Evolutionary conservation across 2,113 vertebrate species (phyloP).

Genomic region (Atlantisia rogersi): DNA sequence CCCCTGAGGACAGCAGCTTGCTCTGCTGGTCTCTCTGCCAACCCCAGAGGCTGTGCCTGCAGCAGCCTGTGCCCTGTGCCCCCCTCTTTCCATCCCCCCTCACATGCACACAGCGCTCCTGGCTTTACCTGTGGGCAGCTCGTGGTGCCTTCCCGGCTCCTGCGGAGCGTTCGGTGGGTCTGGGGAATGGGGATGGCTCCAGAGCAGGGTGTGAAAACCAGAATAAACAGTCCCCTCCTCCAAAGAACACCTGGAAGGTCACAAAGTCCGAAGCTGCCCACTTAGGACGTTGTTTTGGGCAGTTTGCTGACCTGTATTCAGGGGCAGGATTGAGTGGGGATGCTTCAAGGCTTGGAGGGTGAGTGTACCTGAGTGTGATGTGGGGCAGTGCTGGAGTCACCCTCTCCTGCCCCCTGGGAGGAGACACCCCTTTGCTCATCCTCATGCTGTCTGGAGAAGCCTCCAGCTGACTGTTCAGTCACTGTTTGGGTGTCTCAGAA

Average conservation of each 20-base stretch:
- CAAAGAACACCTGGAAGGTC: too few relatives aligned
- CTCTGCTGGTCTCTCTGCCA: background rate
- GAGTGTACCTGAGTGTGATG: too few relatives aligned
- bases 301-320: background rate
- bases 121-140: background rate
- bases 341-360: too few relatives aligned
- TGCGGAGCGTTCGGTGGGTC: background rate
- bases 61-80: background rate
- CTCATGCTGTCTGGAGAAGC: fast-evolving
- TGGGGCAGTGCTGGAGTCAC: background rate
- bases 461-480: too few relatives aligned
- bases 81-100: background rate
- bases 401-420: background rate
- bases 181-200: background rate
- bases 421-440: background rate
- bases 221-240: background rate
- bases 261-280: background rate
- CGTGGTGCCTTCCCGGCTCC: fast-evolving
- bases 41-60: background rate
- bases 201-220: background rate
- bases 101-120: fast-evolving
- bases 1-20: background rate
- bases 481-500: too few relatives aligned
- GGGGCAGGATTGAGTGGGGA: background rate
- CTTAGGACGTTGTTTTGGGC: background rate